Percentiles rank a stretch among this genome's conserved stretches.
These are phyloP conservation scores for Melanargia galathea DNA, from an alignment of 2,888 invertebrate species.

Conservation along the genomic window DNA sequence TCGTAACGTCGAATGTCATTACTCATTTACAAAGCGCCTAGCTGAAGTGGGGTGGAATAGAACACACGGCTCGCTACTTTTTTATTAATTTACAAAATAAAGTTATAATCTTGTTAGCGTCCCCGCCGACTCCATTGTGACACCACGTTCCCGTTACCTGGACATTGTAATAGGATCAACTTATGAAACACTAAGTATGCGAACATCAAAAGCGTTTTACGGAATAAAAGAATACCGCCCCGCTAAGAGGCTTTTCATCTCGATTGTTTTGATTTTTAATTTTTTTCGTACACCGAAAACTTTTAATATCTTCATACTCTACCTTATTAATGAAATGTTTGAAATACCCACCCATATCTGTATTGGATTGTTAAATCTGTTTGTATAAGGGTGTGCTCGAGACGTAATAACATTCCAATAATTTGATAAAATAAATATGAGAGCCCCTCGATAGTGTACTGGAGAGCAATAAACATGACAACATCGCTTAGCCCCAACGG, in stretches of 20 bases:
- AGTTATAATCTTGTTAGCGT: constrained; percentile 81
- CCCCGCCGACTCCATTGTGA: constrained; percentile 69
- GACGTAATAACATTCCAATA: constrained; percentile 31
- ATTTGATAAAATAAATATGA: constrained; percentile 38
- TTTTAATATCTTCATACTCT: constrained; percentile 18
- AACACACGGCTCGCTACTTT: constrained; percentile 63
- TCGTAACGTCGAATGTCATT: neutral
- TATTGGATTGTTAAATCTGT: constrained; percentile 9
- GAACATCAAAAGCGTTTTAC: constrained; percentile 77
- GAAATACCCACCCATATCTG: neutral
- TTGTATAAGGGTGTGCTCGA: constrained; percentile 13
- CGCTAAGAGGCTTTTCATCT: constrained; percentile 71
- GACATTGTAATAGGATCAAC: constrained; percentile 82
- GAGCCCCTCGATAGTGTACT: constrained; percentile 45
- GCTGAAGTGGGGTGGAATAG: constrained; percentile 48
- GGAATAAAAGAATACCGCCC: constrained; percentile 67
- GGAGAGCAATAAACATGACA: constrained; percentile 70
- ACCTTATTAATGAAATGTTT: constrained; percentile 13
- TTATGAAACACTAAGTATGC: constrained; percentile 81
- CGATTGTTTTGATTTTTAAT: constrained; percentile 45
- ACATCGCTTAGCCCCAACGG: constrained; percentile 65
- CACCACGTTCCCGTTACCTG: constrained; percentile 72
- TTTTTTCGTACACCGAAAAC: constrained; percentile 30
- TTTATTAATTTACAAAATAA: constrained; percentile 81
- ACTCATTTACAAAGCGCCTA: constrained; percentile 39